Evolutionary conservation across 2,113 vertebrate genomes (phyloP), one percentile per base, ranked within the genome.

Genomic region (Nestor notabilis): DNA sequence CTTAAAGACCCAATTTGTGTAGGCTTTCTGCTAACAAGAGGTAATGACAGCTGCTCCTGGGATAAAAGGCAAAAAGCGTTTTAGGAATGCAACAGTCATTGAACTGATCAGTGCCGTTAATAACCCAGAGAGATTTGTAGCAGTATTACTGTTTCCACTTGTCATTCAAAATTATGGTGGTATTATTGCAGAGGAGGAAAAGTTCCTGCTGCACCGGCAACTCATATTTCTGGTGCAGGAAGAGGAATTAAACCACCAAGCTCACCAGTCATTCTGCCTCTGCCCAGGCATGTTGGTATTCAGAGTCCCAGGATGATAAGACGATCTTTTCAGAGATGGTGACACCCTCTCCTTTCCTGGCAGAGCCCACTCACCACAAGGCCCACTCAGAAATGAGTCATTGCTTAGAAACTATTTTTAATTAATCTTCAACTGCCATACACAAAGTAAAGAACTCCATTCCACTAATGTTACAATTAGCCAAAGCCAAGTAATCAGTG

Each of bases 391-490:
- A 60, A 80, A 82, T 83, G 82, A 95, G 56, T 94, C 86, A 90
- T 21, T 69, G 49, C 64, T 87, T 94, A 58, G 95, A 95, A 87
- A 79, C 43, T 72, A 16, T 20, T 70, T 97, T 74, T 43, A 79
- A 90, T 80, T 49, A 70, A 78, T 74, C 70, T 21, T 91, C 44
- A 79, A 3, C 43, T 82, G 50, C 25, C 28, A 39, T 50, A 25
- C 65, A 39, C 9, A 37, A 87, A 85, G 35, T 49, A 44, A 90
- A 97, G 55, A 18, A 24, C 70, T 78, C 39, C 29, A 23, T 87
- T 95, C 72, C 78, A n/a, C 37, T 92, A 47, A 88, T 53, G 82
- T 70, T 83, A 69, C 58, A 92, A 88, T 93, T 86, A 97, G 71
- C 44, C 65, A 94, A 71, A 96, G 68, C 31, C 66, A 74, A 20